A percentile compares a stretch with the other conserved stretches of the same genome.
phyloP scores from a whole-genome alignment of 2,888 invertebrate genomes.

The Eurois occulta region DNA sequence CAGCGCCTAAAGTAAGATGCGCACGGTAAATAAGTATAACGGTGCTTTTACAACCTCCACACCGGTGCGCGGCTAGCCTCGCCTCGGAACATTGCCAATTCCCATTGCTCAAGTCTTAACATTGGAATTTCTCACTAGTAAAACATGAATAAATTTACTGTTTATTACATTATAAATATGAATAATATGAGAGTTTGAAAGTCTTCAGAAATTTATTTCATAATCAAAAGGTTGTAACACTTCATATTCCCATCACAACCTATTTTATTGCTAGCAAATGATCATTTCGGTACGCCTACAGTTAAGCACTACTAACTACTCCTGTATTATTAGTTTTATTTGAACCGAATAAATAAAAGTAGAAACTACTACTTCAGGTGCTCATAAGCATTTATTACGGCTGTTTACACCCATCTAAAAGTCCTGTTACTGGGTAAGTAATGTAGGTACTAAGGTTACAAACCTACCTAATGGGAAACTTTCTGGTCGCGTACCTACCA shows the following conservation, averaged over 20 bases:
- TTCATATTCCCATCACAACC: conserved; percentile 68
- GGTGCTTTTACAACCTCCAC: conserved; percentile 88
- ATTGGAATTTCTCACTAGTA: conserved; percentile 88
- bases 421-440: not conserved
- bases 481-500: not conserved
- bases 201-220: conserved; percentile 61
- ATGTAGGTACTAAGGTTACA: not conserved
- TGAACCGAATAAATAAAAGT: conserved; percentile 6
- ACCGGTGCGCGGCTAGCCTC: conserved; percentile 81
- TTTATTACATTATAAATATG: conserved; percentile 77
- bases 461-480: not conserved
- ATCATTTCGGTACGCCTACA: conserved; percentile 13
- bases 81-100: conserved; percentile 89
- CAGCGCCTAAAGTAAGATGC: conserved; percentile 87
- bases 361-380: not conserved
- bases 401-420: not conserved
- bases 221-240: conserved; percentile 61
- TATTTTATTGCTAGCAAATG: conserved; percentile 70
- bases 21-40: conserved; percentile 89
- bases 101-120: conserved; percentile 87
- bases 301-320: conserved; percentile 1
- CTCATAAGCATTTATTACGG: conserved; percentile 8
- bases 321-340: conserved; percentile 7
- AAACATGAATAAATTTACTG: conserved; percentile 85
- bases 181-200: conserved; percentile 61